Base-by-base conservation (phyloP, 2,113 vertebrate species). In the Perca schrenkii region DNA sequence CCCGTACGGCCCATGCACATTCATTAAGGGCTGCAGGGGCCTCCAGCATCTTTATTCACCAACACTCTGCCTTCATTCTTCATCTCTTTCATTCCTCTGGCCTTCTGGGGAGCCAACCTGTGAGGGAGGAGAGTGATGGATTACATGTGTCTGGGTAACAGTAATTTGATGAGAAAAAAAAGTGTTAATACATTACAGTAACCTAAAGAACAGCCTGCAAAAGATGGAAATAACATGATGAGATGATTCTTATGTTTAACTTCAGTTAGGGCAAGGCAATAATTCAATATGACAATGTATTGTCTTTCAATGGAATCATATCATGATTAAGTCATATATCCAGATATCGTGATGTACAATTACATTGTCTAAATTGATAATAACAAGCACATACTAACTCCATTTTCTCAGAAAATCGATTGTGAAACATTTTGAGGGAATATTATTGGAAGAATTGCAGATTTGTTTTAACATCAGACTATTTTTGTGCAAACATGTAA, bases 41-140 rank as follows among this genome's bases (percentile, higher is more conserved):
- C 56, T 57, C 73, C 53, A 78, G 74, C 63, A 75, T 75, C 74
- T 86, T 81, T 56, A 86, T 86, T 84, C 80, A 70, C 56, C 72
- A 28, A 57, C 40, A 21, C 46, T 36, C 7, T 54, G 63, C 72
- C 61, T 74, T 69, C 73, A 74, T 77, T 80, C 84, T 71, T 81
- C 74, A 77, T 83, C 49, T 47, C 54, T 60, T 74, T 69, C 67
- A 47, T 79, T 72, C 56, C 66, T 79, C 67, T 49, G 73, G 79
- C 71, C 56, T 64, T 87, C 57, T 66, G 70, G 65, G 57, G 60
- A 77, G 77, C 76, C 52, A 34, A 21, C 50, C 25, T 17, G 53
- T 50, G 63, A 78, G 64, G 28, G 17, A 60, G 60, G 68, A 82
- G 50, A 64, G 17, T 77, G 77, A 83, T 81, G 73, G 64, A 85